Evolutionary conservation across 2,888 invertebrate species (phyloP).

Genomic region (Gisinianus flammeolus): DNA sequence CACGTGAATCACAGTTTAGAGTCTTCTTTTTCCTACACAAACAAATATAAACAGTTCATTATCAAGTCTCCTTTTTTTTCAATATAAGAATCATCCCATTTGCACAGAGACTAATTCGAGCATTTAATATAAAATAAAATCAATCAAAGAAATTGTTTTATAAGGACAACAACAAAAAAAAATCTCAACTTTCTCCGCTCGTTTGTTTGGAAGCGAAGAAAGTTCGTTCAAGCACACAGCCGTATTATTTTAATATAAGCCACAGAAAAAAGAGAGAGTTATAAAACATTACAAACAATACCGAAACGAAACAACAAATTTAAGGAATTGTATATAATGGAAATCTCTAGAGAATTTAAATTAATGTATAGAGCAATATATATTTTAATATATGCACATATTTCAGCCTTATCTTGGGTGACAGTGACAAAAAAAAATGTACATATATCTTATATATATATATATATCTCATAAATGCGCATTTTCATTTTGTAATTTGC

Average conservation of each 20-base stretch:
- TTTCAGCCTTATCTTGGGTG: no score
- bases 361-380: neutral
- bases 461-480: no score
- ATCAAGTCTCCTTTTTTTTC: no score
- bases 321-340: neutral
- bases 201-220: neutral
- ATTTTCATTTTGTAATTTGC: no score
- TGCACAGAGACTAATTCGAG: no score
- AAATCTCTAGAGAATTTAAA: neutral
- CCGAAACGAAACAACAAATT: neutral
- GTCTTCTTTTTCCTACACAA: conserved; percentile 58
- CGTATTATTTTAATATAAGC: neutral
- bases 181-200: neutral
- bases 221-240: no score
- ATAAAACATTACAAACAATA: neutral
- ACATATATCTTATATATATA: no score
- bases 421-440: no score
- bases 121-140: neutral
- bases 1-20: conserved; percentile 57
- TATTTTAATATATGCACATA: no score
- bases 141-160: no score
- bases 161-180: no score
- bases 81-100: no score
- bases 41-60: conserved; percentile 21
- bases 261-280: neutral